Evolutionary conservation across 1,140 invertebrate genomes (phyloP), one percentile per base, ranked within the genome.

Genomic region (Pogonomyrmex californicus): DNA sequence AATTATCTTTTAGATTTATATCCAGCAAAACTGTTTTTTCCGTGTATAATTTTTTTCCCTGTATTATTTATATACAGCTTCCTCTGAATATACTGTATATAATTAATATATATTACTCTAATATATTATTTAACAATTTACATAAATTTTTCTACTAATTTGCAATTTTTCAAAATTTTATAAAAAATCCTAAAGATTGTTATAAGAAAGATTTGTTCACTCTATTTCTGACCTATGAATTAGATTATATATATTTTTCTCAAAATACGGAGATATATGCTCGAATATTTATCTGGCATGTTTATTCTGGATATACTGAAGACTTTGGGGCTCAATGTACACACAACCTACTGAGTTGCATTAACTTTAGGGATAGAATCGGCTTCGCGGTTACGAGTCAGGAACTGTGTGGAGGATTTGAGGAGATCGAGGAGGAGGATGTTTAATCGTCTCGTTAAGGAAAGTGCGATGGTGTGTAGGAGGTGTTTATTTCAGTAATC

Each of bases 401-500:
- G 56, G 17, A 66, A 83, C 41, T 75, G 54, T 14, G n/a, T 33
- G 58, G 56, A 60, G 44, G 79, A 63, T 73, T 58, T 14, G 66
- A 71, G 38, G 41, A 82, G 79, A 23, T 23, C 23, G 23, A 82
- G 66, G 54, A 82, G 41, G 41, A 17, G 36, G 23, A 44, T 12
- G 47, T 47, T 71, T 82, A 82, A 82, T 82, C 66, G 68, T 47
- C 9, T 33, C n/a, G 41, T 73, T 70, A 36, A 60, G 79, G 54
- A 60, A 62, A 49, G 17, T 73, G 36, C 41, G 33, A 62, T 62
- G 33, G n/a, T 73, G 44, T 41, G 56, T 75, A 75, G 66, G 79
- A 83, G 41, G 79, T 75, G 79, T 83, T 83, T 83, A 75, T 83
- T 83, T 83, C 79, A 73, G 68, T 75, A 70, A 75, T 62, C 78